Percentiles rank a stretch among this genome's conserved stretches.
phyloP scores from a whole-genome alignment of 2,888 invertebrate genomes.

The Smittia aterrima region DNA sequence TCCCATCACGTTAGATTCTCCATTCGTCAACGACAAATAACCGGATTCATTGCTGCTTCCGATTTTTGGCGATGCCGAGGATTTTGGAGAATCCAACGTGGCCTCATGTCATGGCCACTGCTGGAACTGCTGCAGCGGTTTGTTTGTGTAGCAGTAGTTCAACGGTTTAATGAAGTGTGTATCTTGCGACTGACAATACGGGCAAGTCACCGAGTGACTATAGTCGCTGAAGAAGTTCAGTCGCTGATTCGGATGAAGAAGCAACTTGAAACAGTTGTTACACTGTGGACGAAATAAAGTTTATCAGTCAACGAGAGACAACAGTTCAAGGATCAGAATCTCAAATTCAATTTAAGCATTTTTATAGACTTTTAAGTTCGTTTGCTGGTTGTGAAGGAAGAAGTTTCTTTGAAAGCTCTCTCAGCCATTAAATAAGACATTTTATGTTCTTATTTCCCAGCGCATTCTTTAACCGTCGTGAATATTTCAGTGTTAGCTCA shows the following conservation, averaged over 20 bases:
- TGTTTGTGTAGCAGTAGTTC: slow-evolving; percentile 77
- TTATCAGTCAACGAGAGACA: not conserved
- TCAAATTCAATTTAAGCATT: not conserved
- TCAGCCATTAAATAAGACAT: slow-evolving; percentile 26
- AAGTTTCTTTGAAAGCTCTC: not conserved
- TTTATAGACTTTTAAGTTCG: not conserved
- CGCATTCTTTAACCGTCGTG: slow-evolving; percentile 8
- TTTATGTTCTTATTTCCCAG: slow-evolving; percentile 12
- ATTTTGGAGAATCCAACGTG: slow-evolving; percentile 61
- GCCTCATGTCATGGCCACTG: slow-evolving; percentile 87
- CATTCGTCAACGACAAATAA: slow-evolving; percentile 38
- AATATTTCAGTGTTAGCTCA: not conserved
- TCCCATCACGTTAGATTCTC: slow-evolving; percentile 45
- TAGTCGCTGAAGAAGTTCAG: slow-evolving; percentile 93
- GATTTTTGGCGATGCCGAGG: slow-evolving; percentile 53
- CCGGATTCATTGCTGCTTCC: slow-evolving; percentile 45
- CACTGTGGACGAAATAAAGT: slow-evolving; percentile 66
- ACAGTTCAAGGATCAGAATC: not conserved
- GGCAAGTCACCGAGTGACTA: slow-evolving; percentile 87
- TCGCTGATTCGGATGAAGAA: slow-evolving; percentile 81
- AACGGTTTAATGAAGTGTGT: slow-evolving; percentile 94
- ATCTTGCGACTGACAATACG: slow-evolving; percentile 85
- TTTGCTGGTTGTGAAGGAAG: not conserved
- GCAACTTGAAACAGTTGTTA: slow-evolving; percentile 86
- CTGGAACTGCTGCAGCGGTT: slow-evolving; percentile 65